Percentiles rank a stretch among this genome's conserved stretches.
Evolutionary conservation across 2,797 vertebrate species (phyloP).

Genomic region (Orestias chungarensis): DNA sequence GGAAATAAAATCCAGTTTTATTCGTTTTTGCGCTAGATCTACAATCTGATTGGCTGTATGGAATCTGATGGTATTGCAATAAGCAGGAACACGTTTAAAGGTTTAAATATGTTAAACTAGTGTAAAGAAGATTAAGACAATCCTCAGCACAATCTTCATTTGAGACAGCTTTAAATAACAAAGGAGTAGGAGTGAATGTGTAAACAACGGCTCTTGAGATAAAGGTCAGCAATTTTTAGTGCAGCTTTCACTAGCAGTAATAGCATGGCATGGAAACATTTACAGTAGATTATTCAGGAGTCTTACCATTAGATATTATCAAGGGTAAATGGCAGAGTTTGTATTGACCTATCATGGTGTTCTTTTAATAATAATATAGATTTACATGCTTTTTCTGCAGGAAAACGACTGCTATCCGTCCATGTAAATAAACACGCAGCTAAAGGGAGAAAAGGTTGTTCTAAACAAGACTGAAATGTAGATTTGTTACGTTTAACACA

Average conservation of each 20-base stretch:
- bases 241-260: constrained; percentile 1
- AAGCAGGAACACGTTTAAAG: background rate
- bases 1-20: background rate
- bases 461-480: background rate
- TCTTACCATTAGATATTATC: background rate
- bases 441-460: background rate
- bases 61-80: background rate
- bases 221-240: constrained; percentile 15
- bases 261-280: background rate
- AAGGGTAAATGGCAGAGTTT: constrained; percentile 15
- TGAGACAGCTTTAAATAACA: background rate
- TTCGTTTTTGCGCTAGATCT: background rate
- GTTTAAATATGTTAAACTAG: background rate
- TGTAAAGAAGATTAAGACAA: background rate
- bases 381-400: background rate
- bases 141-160: too few relatives aligned
- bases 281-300: background rate
- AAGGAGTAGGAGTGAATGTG: background rate
- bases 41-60: background rate
- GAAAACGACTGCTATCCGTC: background rate
- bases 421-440: constrained; percentile 2
- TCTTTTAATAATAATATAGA: background rate
- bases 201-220: background rate
- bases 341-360: constrained; percentile 2
- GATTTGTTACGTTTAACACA: background rate